Percentiles rank a stretch among this genome's conserved stretches.
Evolutionary conservation across 2,797 vertebrate species (phyloP).

Genomic region (Staurois parvus): DNA sequence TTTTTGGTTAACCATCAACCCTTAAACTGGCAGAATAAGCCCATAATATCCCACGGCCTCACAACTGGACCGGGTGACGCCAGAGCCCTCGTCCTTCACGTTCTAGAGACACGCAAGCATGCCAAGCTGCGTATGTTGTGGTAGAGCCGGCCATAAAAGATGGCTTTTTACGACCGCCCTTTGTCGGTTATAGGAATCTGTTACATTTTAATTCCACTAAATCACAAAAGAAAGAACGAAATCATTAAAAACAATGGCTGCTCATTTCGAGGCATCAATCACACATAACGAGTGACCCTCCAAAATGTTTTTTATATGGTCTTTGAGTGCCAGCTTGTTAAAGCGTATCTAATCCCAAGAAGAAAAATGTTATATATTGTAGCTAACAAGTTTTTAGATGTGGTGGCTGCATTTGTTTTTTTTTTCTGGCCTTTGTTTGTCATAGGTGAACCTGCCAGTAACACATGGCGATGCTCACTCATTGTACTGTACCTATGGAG

Average conservation of each 20-base stretch:
- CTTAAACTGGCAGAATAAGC: not conserved
- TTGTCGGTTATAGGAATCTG: constrained; percentile 14
- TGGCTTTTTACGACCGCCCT: constrained; percentile 17
- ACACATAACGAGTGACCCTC: not conserved
- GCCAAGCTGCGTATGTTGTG: constrained; percentile 20
- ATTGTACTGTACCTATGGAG: no score
- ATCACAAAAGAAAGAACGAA: constrained; percentile 14
- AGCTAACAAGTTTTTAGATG: no score
- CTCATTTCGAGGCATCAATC: not conserved
- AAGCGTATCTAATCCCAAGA: not conserved
- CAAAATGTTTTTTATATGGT: not conserved
- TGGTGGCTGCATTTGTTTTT: no score
- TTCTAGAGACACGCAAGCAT: constrained; percentile 22
- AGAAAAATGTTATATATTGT: no score
- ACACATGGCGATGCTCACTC: no score
- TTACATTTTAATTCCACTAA: constrained; percentile 25
- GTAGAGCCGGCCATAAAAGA: not conserved
- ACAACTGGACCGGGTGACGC: constrained; percentile 35
- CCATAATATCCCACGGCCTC: constrained; percentile 26
- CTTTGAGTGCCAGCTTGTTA: not conserved
- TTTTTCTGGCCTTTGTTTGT: no score
- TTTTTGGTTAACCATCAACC: constrained; percentile 28
- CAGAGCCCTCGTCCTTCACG: not conserved
- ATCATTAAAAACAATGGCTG: not conserved
- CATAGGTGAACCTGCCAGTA: no score